Base-by-base conservation (phyloP, 1,140 invertebrate species). In the Brachionus koreanus region DNA sequence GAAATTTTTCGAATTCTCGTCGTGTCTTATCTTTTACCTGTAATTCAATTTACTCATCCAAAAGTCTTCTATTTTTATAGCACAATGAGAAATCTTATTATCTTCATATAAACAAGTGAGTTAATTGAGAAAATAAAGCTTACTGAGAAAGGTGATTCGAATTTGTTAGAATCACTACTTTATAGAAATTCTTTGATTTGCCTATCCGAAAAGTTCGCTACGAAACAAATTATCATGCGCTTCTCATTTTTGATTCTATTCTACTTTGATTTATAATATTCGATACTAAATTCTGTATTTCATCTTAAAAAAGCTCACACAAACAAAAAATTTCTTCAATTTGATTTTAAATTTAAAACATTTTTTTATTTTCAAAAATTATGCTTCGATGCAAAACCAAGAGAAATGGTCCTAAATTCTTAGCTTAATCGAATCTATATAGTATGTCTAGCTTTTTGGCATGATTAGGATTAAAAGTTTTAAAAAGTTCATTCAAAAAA, bases 61-160 rank as follows among this genome's bases (percentile, higher is more conserved):
- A 16, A 39, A 39, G 33, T 69, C 16, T 69, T 39, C 16, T 39
- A 37, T 35, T 69, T 69, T 42, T 43, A 37, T 25, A 39, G 19
- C 10, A 29, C 10, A 25, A 63, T 63, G 61, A 63, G 65, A 69
- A 69, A 69, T 69, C 65, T n/a, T 69, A 69, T 69, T 69, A 43
- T 69, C 65, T 69, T 39, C 7, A 65, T 65, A 39, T 69, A 69
- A 69, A 69, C 65, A 69, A 69, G 65, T 69, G 65, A 69, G n/a
- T 69, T 69, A 65, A 65, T 65, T 65, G 33, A 65, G 13, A 65
- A 65, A 33, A 65, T 37, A 37, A 16, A 69, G 16, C 16, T 33
- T 12, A 65, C 5, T 35, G 16, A 69, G 29, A 69, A 69, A 69
- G 65, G 65, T 69, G 65, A 69, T 39, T 69, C 9, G 3, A 69